Percentiles rank a stretch among this genome's conserved stretches.
Evolutionary conservation across 2,797 vertebrate genomes (phyloP).

Genomic region (Sebastes nivosus): DNA sequence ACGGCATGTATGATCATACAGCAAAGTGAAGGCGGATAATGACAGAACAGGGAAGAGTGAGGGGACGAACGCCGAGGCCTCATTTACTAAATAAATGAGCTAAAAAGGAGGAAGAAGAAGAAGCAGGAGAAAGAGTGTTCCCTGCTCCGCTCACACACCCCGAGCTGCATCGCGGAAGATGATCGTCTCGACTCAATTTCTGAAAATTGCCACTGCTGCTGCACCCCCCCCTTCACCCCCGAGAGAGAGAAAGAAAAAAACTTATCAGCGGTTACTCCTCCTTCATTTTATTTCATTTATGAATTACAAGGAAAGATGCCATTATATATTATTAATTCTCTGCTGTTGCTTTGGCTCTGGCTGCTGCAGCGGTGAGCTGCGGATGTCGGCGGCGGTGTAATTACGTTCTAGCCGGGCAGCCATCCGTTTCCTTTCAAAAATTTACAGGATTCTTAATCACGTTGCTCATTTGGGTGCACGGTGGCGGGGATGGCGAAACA

Average conservation of each 20-base stretch:
- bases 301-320: conserved; percentile 96
- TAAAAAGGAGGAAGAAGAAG: conserved; percentile 22
- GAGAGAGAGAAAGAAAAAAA: conserved; percentile 78
- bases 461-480: conserved; percentile 94
- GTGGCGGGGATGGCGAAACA: conserved; percentile 92
- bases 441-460: conserved; percentile 99
- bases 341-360: conserved; percentile 91
- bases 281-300: conserved; percentile 98
- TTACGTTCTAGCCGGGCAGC: conserved; percentile 99
- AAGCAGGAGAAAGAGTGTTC: conserved; percentile 17
- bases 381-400: conserved; percentile 97
- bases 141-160: conserved; percentile 24
- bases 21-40: conserved; percentile 48
- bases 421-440: conserved; percentile 99
- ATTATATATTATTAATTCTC: conserved; percentile 99
- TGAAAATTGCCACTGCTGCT: conserved; percentile 82
- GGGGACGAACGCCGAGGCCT: conserved; percentile 49
- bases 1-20: conserved; percentile 52
- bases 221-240: not conserved
- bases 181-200: conserved; percentile 90
- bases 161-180: conserved; percentile 83
- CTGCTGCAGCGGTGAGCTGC: conserved; percentile 80
- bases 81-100: conserved; percentile 68
- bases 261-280: conserved; percentile 90
- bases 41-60: conserved; percentile 46